phyloP scores from a whole-genome alignment of 2,113 vertebrate species.

The Gopherus flavomarginatus region DNA sequence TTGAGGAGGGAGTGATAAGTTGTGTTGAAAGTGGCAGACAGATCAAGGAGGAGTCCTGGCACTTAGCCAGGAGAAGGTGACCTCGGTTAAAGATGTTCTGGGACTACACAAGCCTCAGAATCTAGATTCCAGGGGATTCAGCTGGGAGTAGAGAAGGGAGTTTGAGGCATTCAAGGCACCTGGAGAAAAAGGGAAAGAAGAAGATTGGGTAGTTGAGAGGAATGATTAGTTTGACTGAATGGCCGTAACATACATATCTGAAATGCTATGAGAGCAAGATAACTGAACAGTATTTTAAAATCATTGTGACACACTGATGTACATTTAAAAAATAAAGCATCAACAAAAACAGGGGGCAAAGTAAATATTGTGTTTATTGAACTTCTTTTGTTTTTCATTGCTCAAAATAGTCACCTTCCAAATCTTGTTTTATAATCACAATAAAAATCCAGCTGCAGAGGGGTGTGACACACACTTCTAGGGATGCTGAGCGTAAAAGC shows the following conservation, averaged over 20 bases:
- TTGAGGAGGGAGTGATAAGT: not conserved
- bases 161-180: not conserved
- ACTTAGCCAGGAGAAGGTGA: not conserved
- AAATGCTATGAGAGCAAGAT: not conserved
- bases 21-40: not conserved
- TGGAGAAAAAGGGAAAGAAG: not conserved
- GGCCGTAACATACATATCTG: not conserved
- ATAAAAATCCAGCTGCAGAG: not conserved
- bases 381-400: not conserved
- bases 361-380: constrained; percentile 2
- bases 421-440: not conserved
- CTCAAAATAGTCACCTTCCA: not conserved
- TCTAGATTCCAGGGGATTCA: not conserved
- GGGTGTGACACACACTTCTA: not conserved
- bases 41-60: not conserved
- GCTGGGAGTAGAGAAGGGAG: not conserved
- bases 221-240: not conserved
- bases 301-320: not conserved
- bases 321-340: not conserved
- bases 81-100: not conserved
- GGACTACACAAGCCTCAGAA: not conserved
- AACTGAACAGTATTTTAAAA: not conserved
- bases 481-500: not conserved
- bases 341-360: not conserved
- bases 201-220: not conserved